phyloP scores from a whole-genome alignment of 1,140 invertebrate genomes.

The Musca domestica region DNA sequence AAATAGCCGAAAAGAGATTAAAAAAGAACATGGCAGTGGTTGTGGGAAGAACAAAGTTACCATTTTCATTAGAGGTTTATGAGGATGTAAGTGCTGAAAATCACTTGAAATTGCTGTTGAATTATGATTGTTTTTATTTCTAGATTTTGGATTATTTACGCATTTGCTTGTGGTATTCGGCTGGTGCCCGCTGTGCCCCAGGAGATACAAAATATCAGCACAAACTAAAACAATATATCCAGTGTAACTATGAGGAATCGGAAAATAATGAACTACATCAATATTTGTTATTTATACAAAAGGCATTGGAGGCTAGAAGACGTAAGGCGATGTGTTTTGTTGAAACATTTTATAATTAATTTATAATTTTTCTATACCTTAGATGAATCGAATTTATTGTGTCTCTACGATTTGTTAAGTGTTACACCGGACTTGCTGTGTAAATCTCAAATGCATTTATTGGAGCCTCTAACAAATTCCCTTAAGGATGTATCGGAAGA shows the following conservation, averaged over 20 bases:
- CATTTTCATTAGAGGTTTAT: slow-evolving; percentile 66
- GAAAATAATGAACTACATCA: slow-evolving; percentile 47
- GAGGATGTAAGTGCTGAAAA: slow-evolving; percentile 58
- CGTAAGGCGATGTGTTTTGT: slow-evolving; percentile 32
- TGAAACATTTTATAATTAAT: neutral
- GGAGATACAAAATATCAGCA: slow-evolving; percentile 42
- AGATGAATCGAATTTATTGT: slow-evolving; percentile 45
- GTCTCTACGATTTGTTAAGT: slow-evolving; percentile 50
- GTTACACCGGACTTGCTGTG: slow-evolving; percentile 45
- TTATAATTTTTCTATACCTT: neutral
- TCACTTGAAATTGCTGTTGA: neutral
- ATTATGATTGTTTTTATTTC: slow-evolving; percentile 36
- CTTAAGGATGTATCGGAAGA: slow-evolving; percentile 50
- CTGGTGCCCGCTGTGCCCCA: slow-evolving; percentile 53
- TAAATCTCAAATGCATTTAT: slow-evolving; percentile 40
- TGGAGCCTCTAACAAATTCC: slow-evolving; percentile 42
- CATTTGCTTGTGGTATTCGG: slow-evolving; percentile 64
- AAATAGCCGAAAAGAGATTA: slow-evolving; percentile 50
- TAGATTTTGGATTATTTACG: slow-evolving; percentile 76
- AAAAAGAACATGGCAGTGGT: slow-evolving; percentile 56
- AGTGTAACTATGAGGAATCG: slow-evolving; percentile 36
- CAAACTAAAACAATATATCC: slow-evolving; percentile 43
- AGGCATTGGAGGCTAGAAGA: slow-evolving; percentile 48
- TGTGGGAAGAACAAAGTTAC: slow-evolving; percentile 64
- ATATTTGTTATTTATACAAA: slow-evolving; percentile 51